Evolutionary conservation across 2,888 invertebrate genomes (phyloP).

Genomic region (Pheosia gnoma): DNA sequence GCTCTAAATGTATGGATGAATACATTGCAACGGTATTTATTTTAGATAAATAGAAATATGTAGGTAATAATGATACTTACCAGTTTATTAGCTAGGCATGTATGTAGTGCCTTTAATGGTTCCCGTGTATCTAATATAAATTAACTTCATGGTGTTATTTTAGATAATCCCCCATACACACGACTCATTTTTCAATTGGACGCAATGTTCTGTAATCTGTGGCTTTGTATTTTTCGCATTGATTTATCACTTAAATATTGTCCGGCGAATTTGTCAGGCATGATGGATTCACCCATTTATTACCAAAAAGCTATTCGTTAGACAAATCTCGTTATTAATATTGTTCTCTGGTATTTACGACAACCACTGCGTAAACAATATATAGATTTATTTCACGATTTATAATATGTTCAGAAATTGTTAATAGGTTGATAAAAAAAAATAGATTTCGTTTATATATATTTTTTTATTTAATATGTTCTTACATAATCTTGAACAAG

Average conservation of each 20-base stretch:
- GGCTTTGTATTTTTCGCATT: slow-evolving; percentile 12
- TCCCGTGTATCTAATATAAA: too few species aligned
- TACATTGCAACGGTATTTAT: too few species aligned
- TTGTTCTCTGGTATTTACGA: slow-evolving; percentile 8
- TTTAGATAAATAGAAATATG: too few species aligned
- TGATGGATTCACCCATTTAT: slow-evolving; percentile 34
- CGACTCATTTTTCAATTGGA: not conserved
- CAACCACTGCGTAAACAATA: slow-evolving; percentile 12
- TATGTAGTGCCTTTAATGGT: too few species aligned
- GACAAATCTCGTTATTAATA: not conserved
- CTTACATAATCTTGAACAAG: slow-evolving; percentile 66
- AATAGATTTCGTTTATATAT: slow-evolving; percentile 18
- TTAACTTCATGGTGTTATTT: too few species aligned
- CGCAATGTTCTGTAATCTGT: not conserved
- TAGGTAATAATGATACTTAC: too few species aligned
- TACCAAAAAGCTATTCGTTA: slow-evolving; percentile 2
- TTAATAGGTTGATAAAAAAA: not conserved
- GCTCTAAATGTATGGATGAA: too few species aligned
- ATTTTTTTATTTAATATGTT: slow-evolving; percentile 56
- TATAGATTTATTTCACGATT: not conserved
- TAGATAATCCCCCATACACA: not conserved
- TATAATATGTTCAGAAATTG: not conserved
- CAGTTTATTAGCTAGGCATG: too few species aligned
- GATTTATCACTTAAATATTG: slow-evolving; percentile 35
- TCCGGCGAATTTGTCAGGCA: slow-evolving; percentile 15